These are phyloP conservation scores for Drosophila nannoptera DNA, from an alignment of 1,140 invertebrate genomes.

Conservation along the genomic window DNA sequence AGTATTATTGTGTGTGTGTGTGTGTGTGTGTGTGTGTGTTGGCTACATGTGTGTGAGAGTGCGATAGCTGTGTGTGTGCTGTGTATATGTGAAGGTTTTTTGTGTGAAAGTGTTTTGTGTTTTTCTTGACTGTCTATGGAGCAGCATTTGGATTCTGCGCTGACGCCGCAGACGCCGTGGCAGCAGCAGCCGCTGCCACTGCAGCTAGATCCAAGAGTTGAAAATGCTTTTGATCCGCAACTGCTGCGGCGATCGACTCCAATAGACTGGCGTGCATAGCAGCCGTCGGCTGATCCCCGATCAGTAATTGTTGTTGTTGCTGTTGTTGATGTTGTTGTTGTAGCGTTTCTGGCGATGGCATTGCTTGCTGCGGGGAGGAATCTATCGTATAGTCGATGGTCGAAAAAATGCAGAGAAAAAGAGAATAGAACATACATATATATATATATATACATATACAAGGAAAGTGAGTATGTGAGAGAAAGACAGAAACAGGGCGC, in stretches of 20 bases:
- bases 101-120: neutral
- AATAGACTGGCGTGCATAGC: constrained; percentile 65
- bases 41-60: neutral
- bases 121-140: constrained; percentile 32
- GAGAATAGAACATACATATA: constrained; percentile 46
- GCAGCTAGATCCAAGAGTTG: constrained; percentile 71
- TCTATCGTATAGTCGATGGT: constrained; percentile 52
- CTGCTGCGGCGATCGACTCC: constrained; percentile 65
- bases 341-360: constrained; percentile 55
- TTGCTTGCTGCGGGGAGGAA: constrained; percentile 57
- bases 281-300: constrained; percentile 53
- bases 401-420: constrained; percentile 34
- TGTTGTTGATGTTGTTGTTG: constrained; percentile 41
- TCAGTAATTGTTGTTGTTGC: constrained; percentile 32
- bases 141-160: constrained; percentile 57
- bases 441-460: constrained; percentile 34
- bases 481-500: neutral
- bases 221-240: constrained; percentile 70
- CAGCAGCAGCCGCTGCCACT: constrained; percentile 63
- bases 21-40: constrained; percentile 6
- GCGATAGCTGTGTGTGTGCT: constrained; percentile 5
- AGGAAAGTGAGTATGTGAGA: constrained; percentile 17
- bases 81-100: neutral
- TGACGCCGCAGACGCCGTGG: constrained; percentile 52
- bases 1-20: constrained; percentile 1